Base-by-base conservation (phyloP, 2,113 vertebrate species). In the Boulengeromyrus knoepffleri region DNA sequence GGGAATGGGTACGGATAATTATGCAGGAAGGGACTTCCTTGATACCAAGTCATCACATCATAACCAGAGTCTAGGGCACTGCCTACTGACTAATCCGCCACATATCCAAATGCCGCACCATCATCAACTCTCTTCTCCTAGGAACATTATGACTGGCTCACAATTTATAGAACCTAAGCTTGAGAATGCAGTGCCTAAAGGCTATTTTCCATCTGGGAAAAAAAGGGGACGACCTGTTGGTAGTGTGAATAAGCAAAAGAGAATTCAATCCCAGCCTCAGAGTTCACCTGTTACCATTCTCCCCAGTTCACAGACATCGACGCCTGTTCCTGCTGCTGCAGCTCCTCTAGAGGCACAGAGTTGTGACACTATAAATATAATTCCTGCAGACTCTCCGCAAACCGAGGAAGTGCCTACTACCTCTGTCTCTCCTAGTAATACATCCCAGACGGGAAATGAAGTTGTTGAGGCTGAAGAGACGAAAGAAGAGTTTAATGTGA, bases 141-240 rank as follows among this genome's bases (percentile, higher is more conserved):
- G 95, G 91, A 93, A 92, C 88, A 92, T 94, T n/a, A 47, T 89
- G 88, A 86, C n/a, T 6, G 56, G 80, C 5, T 42, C 95, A 0
- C 92, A 93, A 49, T 95, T 85, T 85, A 42, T 93, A 91, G 95
- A 96, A 77, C 90, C 93, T 13, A 96, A 96, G 90, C 56, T 88
- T 10, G 96, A 96, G 0, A 95, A 4, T 91, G 0, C 83, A 45
- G 97, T 98, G 91, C 97, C 97, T 5, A 99, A 98, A 94, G 99
- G 98, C 4, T 99, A 99, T 94, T 99, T 99, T 91, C 98, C 99
- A 46, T 99, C 99, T 90, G 99, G 99, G 93, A 99, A 99, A 95
- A 99, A 99, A 93, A 99, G 99, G 93, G 98, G 98, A 58, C 95
- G 99, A 89, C 99, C 99, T 0, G 98, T 99, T 6, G 99, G 98